Conservation (phyloP, 92 coral and sea anemone species). For the Palythoa grandis region DNA sequence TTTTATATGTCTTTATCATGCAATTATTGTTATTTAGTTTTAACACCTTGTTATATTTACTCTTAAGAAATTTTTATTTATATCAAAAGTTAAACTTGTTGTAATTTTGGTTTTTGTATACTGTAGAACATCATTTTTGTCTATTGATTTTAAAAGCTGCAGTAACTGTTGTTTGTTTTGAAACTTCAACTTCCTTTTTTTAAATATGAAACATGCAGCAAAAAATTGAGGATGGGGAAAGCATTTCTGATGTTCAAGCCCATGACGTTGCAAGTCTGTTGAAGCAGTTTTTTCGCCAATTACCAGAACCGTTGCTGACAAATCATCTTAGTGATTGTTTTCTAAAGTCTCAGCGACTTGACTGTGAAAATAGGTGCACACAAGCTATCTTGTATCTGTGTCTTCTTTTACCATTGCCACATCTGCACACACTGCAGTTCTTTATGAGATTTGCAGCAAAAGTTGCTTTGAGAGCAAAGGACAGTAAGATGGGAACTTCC, state of each 20-base stretch:
- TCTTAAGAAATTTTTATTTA: too few species aligned
- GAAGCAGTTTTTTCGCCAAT: constrained; percentile 94
- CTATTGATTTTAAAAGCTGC: neutral
- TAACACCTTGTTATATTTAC: too few species aligned
- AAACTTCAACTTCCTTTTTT: constrained; percentile 8
- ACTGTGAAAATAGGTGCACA: constrained; percentile 69
- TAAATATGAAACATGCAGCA: constrained; percentile 56
- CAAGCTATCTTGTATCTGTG: constrained; percentile 79
- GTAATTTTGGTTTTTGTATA: too few species aligned
- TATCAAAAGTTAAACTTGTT: too few species aligned
- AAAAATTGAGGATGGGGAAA: constrained; percentile 83
- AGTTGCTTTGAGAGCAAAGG: constrained; percentile 80
- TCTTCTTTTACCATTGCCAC: constrained; percentile 81
- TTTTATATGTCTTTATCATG: too few species aligned
- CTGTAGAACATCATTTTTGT: too few species aligned
- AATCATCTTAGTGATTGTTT: constrained; percentile 87
- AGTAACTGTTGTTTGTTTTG: neutral
- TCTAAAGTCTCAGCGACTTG: constrained; percentile 76
- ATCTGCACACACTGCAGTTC: constrained; percentile 85
- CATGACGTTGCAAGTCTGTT: constrained; percentile 97
- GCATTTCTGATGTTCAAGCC: constrained; percentile 78
- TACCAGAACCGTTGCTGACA: constrained; percentile 94
- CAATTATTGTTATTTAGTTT: too few species aligned
- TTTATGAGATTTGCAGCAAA: constrained; percentile 83
- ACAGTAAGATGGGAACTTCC: constrained; percentile 92